Conservation (phyloP, 2,888 invertebrate species). For the Xiphydria camelus region DNA sequence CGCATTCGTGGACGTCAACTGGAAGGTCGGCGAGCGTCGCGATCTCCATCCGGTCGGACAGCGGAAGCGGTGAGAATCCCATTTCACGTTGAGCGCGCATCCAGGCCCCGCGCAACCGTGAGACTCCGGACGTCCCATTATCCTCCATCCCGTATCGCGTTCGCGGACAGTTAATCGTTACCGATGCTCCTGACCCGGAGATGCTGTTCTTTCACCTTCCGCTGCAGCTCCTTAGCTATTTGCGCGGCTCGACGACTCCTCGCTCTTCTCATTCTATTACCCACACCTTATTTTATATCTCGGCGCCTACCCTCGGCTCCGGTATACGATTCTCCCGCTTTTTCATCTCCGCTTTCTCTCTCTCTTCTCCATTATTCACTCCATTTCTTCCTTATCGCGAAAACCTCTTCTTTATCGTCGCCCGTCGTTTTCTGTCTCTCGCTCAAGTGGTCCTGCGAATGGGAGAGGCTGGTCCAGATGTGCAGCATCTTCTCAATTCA, state of each 20-base stretch:
- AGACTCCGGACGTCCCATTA: slow-evolving; percentile 27
- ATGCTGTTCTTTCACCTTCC: too few relatives aligned
- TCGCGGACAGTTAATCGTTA: slow-evolving; percentile 36
- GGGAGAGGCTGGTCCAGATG: too few relatives aligned
- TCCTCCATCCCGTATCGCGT: slow-evolving; percentile 23
- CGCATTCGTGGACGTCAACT: too few relatives aligned
- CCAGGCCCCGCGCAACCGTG: slow-evolving; percentile 20
- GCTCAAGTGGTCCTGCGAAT: too few relatives aligned
- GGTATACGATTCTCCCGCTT: background rate
- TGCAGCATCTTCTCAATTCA: too few relatives aligned
- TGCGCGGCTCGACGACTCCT: background rate
- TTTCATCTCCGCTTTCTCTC: too few relatives aligned
- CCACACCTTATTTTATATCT: background rate
- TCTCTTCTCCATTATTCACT: background rate
- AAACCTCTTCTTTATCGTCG: slow-evolving; percentile 2
- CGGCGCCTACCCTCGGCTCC: background rate
- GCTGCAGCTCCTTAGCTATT: background rate
- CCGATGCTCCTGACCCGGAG: slow-evolving; percentile 12
- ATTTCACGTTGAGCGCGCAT: slow-evolving; percentile 35
- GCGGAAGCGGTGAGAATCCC: slow-evolving; percentile 33
- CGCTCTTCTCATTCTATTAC: background rate
- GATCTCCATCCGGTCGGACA: slow-evolving; percentile 11
- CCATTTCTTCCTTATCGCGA: background rate
- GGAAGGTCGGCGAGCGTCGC: too few relatives aligned
- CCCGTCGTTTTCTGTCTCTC: background rate